Base-by-base conservation (phyloP, 2,797 vertebrate species). In the Lacerta viridis region DNA sequence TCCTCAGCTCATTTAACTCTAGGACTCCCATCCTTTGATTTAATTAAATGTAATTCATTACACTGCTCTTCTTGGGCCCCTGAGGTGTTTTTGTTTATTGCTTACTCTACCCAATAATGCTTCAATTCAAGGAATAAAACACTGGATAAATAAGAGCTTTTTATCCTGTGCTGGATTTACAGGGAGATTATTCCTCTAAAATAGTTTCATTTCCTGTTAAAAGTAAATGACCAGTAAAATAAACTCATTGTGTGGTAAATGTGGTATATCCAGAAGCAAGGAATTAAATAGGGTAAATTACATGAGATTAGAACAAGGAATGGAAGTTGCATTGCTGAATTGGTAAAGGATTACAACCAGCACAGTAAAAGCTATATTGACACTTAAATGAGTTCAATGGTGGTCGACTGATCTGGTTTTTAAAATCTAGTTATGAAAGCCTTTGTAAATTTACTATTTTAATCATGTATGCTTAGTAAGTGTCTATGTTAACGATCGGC, bases 21-120 rank as follows among this genome's bases (percentile, higher is more conserved):
- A 94, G 97, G 96, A 96, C 96, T 97, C 93, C 96, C 95, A 96
- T 97, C 97, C 97, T 97, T 97, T 97, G 97, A 98, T 97, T 97
- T 97, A 97, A 97, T 97, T 97, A 97, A 97, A 97, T 95, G 97
- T 97, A 97, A 97, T 98, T 97, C 97, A 97, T 97, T 97, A 97
- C 96, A 96, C 96, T 96, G 97, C 97, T 97, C 97, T 97, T 97
- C 97, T 97, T 96, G 95, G 95, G 96, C 96, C 96, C 97, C 97
- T 95, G 97, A 98, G 96, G 97, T 97, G 96, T 96, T 97, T 97
- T 97, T 98, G 97, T 98, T 98, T 98, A 97, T 97, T 97, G 96
- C 97, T 96, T 97, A 96, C 96, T 96, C 97, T 97, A 96, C 15
- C 93, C 96, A 96, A 94, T 97, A 97, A 98, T 97, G 96, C 96